These are phyloP conservation scores for Myotis daubentonii DNA, from an alignment of 2,797 vertebrate genomes.

Conservation along the genomic window DNA sequence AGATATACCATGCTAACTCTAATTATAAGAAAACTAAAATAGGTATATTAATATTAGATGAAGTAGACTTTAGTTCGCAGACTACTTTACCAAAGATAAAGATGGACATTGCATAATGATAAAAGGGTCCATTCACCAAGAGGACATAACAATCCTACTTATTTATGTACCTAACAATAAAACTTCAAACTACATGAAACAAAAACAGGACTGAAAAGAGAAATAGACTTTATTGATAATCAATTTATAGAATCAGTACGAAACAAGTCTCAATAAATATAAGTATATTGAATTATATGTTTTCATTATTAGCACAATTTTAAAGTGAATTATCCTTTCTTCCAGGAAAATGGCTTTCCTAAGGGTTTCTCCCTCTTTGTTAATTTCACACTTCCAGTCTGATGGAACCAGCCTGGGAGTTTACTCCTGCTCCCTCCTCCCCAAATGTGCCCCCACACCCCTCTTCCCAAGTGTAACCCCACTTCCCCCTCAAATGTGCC, in stretches of 20 bases:
- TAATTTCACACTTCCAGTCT: background rate
- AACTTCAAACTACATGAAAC: too few species aligned
- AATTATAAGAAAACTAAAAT: background rate
- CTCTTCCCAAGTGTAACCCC: background rate
- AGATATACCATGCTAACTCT: background rate
- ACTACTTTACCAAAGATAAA: background rate
- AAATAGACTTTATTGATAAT: conserved; percentile 1
- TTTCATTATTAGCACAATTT: background rate
- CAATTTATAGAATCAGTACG: background rate
- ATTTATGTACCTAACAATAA: background rate
- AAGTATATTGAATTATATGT: background rate
- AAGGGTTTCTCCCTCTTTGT: background rate
- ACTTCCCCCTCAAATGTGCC: background rate
- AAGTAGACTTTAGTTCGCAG: background rate
- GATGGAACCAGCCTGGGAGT: background rate
- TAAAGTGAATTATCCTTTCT: background rate
- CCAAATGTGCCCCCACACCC: background rate
- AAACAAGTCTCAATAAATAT: background rate
- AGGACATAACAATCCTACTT: background rate
- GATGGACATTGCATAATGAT: background rate
- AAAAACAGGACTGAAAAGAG: background rate
- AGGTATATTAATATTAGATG: background rate
- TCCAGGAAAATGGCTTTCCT: background rate
- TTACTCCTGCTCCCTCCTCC: too few species aligned
- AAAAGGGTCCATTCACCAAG: background rate